Conservation (phyloP, 2,113 vertebrate genomes). For the Himantopus leucocephalus region DNA sequence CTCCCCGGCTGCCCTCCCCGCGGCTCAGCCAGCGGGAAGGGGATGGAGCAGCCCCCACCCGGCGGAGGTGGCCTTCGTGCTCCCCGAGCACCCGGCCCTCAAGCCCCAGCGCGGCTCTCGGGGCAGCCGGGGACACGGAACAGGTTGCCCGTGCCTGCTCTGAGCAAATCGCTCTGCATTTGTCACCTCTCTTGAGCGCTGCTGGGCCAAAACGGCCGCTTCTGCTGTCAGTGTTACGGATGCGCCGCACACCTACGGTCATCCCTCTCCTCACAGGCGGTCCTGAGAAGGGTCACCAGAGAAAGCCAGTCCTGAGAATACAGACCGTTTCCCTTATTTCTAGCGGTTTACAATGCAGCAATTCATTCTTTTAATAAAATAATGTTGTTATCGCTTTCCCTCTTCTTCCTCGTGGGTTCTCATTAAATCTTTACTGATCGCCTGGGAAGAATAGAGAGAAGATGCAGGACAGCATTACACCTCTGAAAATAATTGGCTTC, state of each 20-base stretch:
- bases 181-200: background rate
- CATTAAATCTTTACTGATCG: background rate
- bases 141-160: background rate
- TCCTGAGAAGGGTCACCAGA: background rate
- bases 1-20: background rate
- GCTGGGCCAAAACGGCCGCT: accelerated
- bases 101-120: accelerated
- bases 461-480: background rate
- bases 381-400: background rate
- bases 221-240: accelerated
- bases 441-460: background rate
- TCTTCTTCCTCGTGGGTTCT: background rate
- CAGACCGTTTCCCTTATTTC: accelerated
- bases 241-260: accelerated
- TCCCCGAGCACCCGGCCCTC: background rate
- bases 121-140: background rate
- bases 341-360: accelerated
- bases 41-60: background rate
- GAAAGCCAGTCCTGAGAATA: background rate
- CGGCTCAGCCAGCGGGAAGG: accelerated
- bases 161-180: background rate
- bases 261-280: background rate
- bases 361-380: background rate
- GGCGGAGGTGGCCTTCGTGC: accelerated
- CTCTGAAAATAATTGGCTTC: background rate